These are phyloP conservation scores for Zaprionus ghesquierei DNA, from an alignment of 1,140 invertebrate genomes.

Conservation along the genomic window DNA sequence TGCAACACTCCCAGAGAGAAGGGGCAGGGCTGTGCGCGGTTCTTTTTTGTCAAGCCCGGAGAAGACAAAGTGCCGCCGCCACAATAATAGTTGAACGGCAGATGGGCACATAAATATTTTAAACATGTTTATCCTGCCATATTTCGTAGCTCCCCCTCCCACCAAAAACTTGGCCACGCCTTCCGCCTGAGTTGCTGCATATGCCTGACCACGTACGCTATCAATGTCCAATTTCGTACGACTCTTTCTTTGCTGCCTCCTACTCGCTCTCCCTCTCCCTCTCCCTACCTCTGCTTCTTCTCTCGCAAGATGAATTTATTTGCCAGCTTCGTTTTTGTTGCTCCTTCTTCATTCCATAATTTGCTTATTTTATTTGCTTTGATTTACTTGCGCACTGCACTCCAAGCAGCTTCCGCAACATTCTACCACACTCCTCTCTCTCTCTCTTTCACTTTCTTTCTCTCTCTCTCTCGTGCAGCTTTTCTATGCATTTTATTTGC, in stretches of 20 bases:
- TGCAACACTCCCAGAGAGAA: background rate
- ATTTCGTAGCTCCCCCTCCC: constrained; percentile 13
- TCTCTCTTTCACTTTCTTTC: background rate
- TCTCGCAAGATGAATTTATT: constrained; percentile 50
- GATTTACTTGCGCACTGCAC: constrained; percentile 38
- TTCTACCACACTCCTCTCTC: background rate
- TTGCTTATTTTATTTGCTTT: constrained; percentile 68
- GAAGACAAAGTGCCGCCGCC: constrained; percentile 63
- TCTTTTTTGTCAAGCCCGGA: constrained; percentile 56
- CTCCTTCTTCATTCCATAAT: constrained; percentile 47
- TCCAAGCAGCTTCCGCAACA: background rate
- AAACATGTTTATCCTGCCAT: constrained; percentile 64
- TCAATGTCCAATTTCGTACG: constrained; percentile 64
- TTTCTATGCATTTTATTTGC: constrained; percentile 26
- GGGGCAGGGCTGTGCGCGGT: constrained; percentile 15
- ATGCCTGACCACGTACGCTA: constrained; percentile 67
- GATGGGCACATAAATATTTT: constrained; percentile 64
- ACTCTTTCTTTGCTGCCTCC: constrained; percentile 23
- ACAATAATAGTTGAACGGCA: constrained; percentile 58
- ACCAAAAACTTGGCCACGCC: background rate
- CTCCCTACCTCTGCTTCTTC: background rate
- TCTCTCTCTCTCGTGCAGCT: background rate
- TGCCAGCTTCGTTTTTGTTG: constrained; percentile 11
- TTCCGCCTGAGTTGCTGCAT: background rate
- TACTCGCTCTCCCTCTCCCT: background rate